Base-by-base conservation (phyloP, 2,797 vertebrate species). In the Loriculus beryllinus region DNA sequence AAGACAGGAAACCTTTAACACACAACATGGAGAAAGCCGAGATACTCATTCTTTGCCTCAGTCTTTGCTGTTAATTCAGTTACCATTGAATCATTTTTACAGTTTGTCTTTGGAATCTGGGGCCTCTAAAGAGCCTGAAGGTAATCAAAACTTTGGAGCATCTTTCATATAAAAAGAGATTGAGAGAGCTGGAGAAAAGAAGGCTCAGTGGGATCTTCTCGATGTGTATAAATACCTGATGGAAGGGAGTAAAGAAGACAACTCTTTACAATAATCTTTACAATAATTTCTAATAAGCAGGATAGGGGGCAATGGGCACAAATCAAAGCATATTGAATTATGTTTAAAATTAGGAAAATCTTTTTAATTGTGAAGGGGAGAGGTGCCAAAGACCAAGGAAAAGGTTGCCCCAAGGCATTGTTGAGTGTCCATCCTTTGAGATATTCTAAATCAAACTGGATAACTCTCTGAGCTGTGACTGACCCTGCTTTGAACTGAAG, bases 171-270 rank as follows among this genome's bases (percentile, higher is more conserved):
- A 31, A 75, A 29, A 7, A 74, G n/a, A 51, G 1, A 1, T 3
- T 51, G 37, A 82, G 31, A 71, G 9, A 80, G 13, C 26, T 54
- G 21, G 33, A 72, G 33, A 57, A 72, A 15, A 83, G 7, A 62
- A 63, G 4, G 18, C 16, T 60, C 7, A 26, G 20, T 4, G 17
- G 0, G 0, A 82, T 42, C 22, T 68, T 31, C 7, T n/a, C 28
- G 31, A 4, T 29, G 20, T 47, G 2, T 37, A 15, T 19, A 74
- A 74, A 70, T 21, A 56, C 3, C 14, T 70, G 12, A 56, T 14
- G 7, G 4, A 6, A 45, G 12, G 4, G 9, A 4, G 3, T 31
- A 48, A 82, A 70, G 42, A 65, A 20, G 3, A 29, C 1, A 1
- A 1, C 4, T 43, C 42, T 43, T 43, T 43, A 43, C 42, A 43